Percentiles rank a stretch among this genome's conserved stretches.
phyloP scores from a whole-genome alignment of 2,113 vertebrate genomes.

The Morphnarchus princeps region DNA sequence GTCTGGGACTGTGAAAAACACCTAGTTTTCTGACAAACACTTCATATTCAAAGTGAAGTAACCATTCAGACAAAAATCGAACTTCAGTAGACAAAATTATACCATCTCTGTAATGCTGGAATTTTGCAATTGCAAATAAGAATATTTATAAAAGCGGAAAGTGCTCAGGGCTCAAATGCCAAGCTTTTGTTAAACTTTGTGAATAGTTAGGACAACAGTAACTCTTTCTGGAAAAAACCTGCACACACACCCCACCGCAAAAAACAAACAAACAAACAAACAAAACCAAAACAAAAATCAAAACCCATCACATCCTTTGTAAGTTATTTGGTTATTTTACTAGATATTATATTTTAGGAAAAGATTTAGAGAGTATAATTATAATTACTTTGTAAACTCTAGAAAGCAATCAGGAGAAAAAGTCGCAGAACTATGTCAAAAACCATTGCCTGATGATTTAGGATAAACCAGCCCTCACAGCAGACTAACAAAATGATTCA shows the following conservation, averaged over 20 bases:
- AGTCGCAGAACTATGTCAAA: background rate
- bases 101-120: background rate
- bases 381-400: background rate
- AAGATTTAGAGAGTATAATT: background rate
- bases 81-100: background rate
- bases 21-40: background rate
- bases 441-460: background rate
- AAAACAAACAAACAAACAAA: background rate
- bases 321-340: background rate
- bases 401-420: background rate
- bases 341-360: background rate
- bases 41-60: background rate
- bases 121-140: background rate
- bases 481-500: background rate
- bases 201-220: background rate
- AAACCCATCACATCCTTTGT: background rate
- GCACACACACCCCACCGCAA: fast-evolving
- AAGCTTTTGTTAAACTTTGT: background rate
- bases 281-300: background rate
- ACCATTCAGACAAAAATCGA: background rate
- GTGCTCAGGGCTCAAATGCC: background rate
- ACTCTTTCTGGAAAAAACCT: background rate
- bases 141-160: background rate
- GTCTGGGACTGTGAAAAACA: background rate
- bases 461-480: background rate